Base-by-base conservation (phyloP, 64 coral and sea anemone genomes). In the Actinia tenebrosa region DNA sequence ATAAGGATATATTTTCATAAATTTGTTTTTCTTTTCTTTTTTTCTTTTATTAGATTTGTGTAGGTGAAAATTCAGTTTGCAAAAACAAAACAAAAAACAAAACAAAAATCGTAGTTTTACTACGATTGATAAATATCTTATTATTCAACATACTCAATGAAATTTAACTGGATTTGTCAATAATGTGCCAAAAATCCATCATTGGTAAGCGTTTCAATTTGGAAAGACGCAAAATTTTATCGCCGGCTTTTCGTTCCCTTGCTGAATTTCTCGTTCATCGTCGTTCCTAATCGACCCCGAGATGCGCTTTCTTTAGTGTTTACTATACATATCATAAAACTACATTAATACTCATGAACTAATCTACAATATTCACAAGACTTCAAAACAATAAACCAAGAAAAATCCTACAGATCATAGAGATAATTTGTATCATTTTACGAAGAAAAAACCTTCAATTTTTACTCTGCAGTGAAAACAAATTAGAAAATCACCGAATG, bases 361-460 rank as follows among this genome's bases (percentile, higher is more conserved):
- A 75, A 75, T 75, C 10, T 15, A 3, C 1, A 75, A 75, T 27
- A 75, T 30, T 75, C 69, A 75, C 69, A 75, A 69, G 16, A 69
- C 64, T 69, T 9, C 64, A 69, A 75, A 75, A 75, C 69, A 75
- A 75, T 30, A 75, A 75, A 75, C 69, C 69, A 8, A 30, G 47
- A 50, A 75, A 72, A 75, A 75, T 3, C 69, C 13, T 75, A 5
- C 1, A 75, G 69, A 75, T 75, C 42, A 9, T 30, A 27, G 3
- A 37, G 69, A 75, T 75, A 75, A 42, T 75, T 75, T 75, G 69
- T 75, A 75, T 75, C 69, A 3, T 42, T 75, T 75, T 42, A 8
- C n/a, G 2, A n/a, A 69, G 19, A n/a, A 10, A 69, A 23, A 26
- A 9, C 23, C 10, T 25, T 69, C 47, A 50, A 50, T 50, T 50